Conservation (phyloP, 1,140 invertebrate genomes). For the Drosophila tsacasi region DNA sequence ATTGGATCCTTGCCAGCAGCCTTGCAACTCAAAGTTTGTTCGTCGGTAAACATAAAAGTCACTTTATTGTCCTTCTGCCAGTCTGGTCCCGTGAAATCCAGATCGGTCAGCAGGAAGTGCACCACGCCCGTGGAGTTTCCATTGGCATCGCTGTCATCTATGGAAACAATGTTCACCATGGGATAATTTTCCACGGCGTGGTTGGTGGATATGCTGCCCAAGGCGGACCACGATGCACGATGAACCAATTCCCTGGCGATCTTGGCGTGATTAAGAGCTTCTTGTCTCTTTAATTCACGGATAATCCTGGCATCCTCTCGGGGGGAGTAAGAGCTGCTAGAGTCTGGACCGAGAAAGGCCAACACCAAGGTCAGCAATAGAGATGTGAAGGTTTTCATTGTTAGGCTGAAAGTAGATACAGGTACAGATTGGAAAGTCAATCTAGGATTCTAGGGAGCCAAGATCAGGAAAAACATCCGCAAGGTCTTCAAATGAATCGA, state of each 20-base stretch:
- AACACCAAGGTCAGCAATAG: slow-evolving; percentile 42
- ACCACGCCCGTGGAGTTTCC: slow-evolving; percentile 90
- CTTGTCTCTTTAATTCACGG: slow-evolving; percentile 36
- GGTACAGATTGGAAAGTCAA: not conserved
- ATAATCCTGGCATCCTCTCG: slow-evolving; percentile 58
- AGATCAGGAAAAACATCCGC: not conserved
- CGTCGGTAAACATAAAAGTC: slow-evolving; percentile 89
- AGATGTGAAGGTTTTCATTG: slow-evolving; percentile 28
- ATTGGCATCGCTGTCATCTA: slow-evolving; percentile 89
- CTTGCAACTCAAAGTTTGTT: slow-evolving; percentile 89
- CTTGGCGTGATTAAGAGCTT: slow-evolving; percentile 72
- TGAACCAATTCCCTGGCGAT: slow-evolving; percentile 86
- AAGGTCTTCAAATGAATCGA: not conserved
- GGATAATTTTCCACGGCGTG: slow-evolving; percentile 88
- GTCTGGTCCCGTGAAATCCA: slow-evolving; percentile 91
- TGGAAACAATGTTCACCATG: slow-evolving; percentile 90
- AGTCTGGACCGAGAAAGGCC: slow-evolving; percentile 12
- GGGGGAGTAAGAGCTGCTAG: slow-evolving; percentile 56
- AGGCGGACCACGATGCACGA: slow-evolving; percentile 89
- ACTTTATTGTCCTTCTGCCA: slow-evolving; percentile 87
- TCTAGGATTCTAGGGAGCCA: not conserved
- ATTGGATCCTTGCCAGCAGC: slow-evolving; percentile 89
- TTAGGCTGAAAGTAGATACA: slow-evolving; percentile 18
- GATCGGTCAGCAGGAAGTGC: slow-evolving; percentile 91
- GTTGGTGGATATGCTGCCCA: slow-evolving; percentile 90